Percentiles rank a stretch among this genome's conserved stretches.
Evolutionary conservation across 2,113 vertebrate species (phyloP).

Genomic region (Promerops cafer): DNA sequence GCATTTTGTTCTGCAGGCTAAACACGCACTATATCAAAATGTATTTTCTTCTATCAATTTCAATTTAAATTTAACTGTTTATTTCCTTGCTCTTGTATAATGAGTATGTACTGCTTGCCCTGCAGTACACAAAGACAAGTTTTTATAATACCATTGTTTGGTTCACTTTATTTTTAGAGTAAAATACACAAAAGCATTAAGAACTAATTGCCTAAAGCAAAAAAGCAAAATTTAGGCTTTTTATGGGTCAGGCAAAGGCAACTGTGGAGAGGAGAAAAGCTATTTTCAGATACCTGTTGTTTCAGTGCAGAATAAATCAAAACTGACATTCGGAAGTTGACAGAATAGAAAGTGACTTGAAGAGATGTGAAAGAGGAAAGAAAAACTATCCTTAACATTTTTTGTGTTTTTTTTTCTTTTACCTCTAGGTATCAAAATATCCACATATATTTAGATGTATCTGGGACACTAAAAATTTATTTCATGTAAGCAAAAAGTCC

Average conservation of each 20-base stretch:
- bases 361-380: not conserved
- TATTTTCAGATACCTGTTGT: constrained; percentile 12
- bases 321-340: not conserved
- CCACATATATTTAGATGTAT: not conserved
- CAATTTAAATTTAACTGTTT: constrained; percentile 1
- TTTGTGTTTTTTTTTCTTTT: not conserved
- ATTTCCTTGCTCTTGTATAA: constrained; percentile 7
- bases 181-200: not conserved
- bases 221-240: not conserved
- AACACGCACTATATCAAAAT: not conserved
- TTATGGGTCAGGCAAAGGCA: not conserved
- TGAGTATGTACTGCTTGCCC: not conserved
- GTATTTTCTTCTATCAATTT: constrained; percentile 17
- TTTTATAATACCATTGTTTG: not conserved
- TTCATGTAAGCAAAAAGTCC: not conserved
- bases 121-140: not conserved
- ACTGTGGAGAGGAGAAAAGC: not conserved
- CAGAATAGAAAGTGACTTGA: not conserved
- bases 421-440: not conserved
- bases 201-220: not conserved
- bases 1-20: not conserved
- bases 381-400: not conserved
- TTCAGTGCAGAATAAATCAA: not conserved
- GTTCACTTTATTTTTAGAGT: not conserved
- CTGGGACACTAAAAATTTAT: not conserved